These are phyloP conservation scores for Drosophila melanogaster DNA, from an alignment of 1,140 invertebrate species.

Conservation along the genomic window DNA sequence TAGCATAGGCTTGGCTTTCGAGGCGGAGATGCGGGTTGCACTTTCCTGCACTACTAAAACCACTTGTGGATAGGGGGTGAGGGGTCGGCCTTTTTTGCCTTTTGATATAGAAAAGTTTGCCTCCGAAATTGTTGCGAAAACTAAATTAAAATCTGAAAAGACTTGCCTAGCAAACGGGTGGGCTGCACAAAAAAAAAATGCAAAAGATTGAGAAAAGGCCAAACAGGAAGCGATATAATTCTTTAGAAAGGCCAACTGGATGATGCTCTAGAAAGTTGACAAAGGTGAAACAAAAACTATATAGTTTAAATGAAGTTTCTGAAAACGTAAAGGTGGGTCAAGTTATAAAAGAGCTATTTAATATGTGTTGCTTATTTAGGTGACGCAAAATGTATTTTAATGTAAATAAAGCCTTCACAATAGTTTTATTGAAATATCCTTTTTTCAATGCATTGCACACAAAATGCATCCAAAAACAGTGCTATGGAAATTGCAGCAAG, in stretches of 20 bases:
- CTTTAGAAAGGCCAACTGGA: constrained; percentile 39
- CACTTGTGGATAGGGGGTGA: constrained; percentile 25
- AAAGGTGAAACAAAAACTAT: constrained; percentile 9
- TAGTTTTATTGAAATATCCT: too few relatives aligned
- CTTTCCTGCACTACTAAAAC: constrained; percentile 41
- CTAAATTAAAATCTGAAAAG: constrained; percentile 80
- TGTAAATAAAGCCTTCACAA: too few relatives aligned
- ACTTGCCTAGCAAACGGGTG: constrained; percentile 5
- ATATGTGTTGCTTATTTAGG: neutral
- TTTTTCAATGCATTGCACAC: too few relatives aligned
- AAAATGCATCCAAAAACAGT: too few relatives aligned
- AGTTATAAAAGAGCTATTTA: neutral
- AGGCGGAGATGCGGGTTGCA: constrained; percentile 44
- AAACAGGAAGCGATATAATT: constrained; percentile 35
- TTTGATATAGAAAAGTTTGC: constrained; percentile 71
- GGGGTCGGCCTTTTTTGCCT: constrained; percentile 14
- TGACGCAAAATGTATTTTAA: too few relatives aligned
- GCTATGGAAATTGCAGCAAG: too few relatives aligned
- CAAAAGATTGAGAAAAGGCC: constrained; percentile 14
- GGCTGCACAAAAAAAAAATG: neutral
- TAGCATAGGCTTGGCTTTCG: constrained; percentile 17
- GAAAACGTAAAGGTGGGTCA: neutral
- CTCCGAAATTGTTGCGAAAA: constrained; percentile 73
- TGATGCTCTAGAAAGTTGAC: constrained; percentile 39
- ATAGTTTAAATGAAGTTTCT: neutral